Conservation (phyloP, 2,797 vertebrate species). For the Oceanodroma leucorhoa region DNA sequence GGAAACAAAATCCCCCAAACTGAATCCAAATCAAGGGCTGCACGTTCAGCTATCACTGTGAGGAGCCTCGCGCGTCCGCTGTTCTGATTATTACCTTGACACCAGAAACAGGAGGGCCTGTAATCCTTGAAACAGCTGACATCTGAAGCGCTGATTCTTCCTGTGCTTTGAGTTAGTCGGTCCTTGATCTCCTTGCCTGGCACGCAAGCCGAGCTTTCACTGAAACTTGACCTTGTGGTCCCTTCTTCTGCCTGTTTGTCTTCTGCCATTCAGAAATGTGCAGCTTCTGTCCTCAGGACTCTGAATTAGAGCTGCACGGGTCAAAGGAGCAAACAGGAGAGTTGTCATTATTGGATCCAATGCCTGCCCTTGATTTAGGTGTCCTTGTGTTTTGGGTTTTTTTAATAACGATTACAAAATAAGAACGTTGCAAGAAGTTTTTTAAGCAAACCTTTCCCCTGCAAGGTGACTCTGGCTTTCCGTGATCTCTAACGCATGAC, state of each 20-base stretch:
- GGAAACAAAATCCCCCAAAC: slow-evolving; percentile 47
- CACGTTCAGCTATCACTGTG: background rate
- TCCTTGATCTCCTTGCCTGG: slow-evolving; percentile 25
- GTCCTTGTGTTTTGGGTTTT: background rate
- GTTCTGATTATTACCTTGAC: slow-evolving; percentile 51
- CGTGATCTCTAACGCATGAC: background rate
- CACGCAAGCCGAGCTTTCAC: slow-evolving; percentile 23
- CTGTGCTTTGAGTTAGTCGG: slow-evolving; percentile 36
- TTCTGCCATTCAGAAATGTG: background rate
- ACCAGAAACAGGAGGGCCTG: background rate
- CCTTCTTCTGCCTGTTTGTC: slow-evolving; percentile 28
- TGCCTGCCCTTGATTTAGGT: background rate
- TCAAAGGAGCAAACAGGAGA: slow-evolving; percentile 22
- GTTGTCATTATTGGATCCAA: slow-evolving; percentile 3
- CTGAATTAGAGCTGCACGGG: slow-evolving; percentile 20
- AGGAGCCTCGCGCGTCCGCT: background rate
- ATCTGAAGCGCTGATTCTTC: slow-evolving; percentile 18
- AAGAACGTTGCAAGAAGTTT: background rate
- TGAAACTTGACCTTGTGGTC: slow-evolving; percentile 34
- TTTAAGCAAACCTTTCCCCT: background rate
- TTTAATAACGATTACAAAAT: background rate
- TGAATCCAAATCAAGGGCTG: background rate
- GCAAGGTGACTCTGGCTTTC: background rate
- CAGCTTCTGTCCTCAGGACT: slow-evolving; percentile 11
- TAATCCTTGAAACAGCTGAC: slow-evolving; percentile 37